Base-by-base conservation (phyloP, 2,113 vertebrate species). In the Pachypanchax playfairii region DNA sequence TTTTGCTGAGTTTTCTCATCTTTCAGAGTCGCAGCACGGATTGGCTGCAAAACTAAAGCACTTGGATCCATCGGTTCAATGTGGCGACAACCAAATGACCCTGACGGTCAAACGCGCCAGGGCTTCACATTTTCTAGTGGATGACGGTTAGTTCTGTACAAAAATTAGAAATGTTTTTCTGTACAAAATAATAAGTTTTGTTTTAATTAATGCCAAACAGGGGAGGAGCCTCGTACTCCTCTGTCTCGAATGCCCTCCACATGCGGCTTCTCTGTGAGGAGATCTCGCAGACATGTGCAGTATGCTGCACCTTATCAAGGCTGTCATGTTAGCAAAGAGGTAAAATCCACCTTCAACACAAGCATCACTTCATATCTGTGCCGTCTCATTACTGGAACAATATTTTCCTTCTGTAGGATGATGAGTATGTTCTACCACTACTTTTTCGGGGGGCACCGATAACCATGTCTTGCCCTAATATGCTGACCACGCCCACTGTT, bases 201-300 rank as follows among this genome's bases (percentile, higher is more conserved):
- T 22, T 21, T 9, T 39, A n/a, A n/a, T 12, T 35, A 4, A 44
- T 66, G 4, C 49, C 25, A 22, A 35, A 41, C 66, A 87, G 83
- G 61, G 55, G 61, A 71, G 2, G 55, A 22, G 5, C 38, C 47
- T 3, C 65, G 47, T 29, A 61, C 73, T 10, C 77, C 81, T 42
- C 14, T 90, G 26, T 68, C 82, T 42, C 52, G 54, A 20, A 79
- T 88, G 56, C 65, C 80, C 5, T 28, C 71, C 2, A 25, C 47
- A 18, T 88, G 87, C 73, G 84, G 81, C 22, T 83, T 66, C 20
- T 84, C 79, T 28, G 31, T 83, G 39, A 77, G 42, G 48, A 53
- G 79, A 36, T 71, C 41, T 2, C 62, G 60, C 3, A 75, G 84
- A 52, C 63, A 84, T 83, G n/a, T 84, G 17, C 46, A 29, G 9